Evolutionary conservation across 1,140 invertebrate genomes (phyloP).

Genomic region (Ceratoteleas bidentatus): DNA sequence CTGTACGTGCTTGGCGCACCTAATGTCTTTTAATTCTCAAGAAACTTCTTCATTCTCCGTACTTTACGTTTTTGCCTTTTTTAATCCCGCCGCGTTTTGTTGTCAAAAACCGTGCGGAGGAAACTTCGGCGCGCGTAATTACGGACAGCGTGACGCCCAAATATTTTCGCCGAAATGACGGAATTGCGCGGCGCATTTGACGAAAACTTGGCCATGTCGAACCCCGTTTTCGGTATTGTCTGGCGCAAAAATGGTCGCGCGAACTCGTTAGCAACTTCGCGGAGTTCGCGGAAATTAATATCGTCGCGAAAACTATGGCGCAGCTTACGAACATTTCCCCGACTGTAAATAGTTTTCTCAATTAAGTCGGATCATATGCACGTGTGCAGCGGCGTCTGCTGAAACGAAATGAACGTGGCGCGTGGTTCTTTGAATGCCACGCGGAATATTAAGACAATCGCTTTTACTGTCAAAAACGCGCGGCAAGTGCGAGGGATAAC

Average conservation of each 20-base stretch:
- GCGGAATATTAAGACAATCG: background rate
- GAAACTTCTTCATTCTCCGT: constrained; percentile 15
- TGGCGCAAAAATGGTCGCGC: background rate
- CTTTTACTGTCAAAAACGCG: no score
- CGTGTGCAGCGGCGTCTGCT: background rate
- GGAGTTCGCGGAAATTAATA: background rate
- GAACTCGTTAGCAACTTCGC: no score
- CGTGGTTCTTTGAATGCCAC: background rate
- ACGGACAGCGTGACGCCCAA: no score
- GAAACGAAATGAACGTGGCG: constrained; percentile 4
- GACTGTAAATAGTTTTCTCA: constrained; percentile 38
- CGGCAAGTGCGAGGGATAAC: no score
- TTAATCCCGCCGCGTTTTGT: background rate
- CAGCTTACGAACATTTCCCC: constrained; percentile 5
- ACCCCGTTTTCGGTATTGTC: background rate
- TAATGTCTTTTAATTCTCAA: constrained; percentile 37
- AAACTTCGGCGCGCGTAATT: background rate
- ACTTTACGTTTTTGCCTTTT: background rate
- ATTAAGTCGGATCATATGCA: constrained; percentile 16
- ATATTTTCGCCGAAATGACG: no score
- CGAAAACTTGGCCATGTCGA: no score
- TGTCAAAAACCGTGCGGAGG: background rate
- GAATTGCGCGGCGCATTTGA: no score
- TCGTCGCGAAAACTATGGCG: background rate
- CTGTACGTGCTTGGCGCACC: constrained; percentile 30